phyloP scores from a whole-genome alignment of 2,888 invertebrate genomes.

The Abrostola triplasia region DNA sequence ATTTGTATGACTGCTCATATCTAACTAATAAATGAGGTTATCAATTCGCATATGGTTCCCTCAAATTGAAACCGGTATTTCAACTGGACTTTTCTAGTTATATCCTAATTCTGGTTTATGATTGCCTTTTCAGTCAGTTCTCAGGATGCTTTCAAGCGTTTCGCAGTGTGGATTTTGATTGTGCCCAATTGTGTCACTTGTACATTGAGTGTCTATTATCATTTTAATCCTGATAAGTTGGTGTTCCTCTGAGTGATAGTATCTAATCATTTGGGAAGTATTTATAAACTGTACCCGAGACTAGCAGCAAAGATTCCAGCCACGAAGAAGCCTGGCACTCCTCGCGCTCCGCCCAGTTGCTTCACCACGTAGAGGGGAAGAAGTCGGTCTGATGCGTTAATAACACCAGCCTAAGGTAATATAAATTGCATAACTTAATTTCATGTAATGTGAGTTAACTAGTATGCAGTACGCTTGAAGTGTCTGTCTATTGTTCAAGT shows the following conservation, averaged over 20 bases:
- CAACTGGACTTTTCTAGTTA: slow-evolving; percentile 79
- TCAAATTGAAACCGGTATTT: slow-evolving; percentile 78
- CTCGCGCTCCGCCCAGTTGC: slow-evolving; percentile 92
- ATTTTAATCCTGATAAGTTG: too few relatives aligned
- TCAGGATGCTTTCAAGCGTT: slow-evolving; percentile 58
- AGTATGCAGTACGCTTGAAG: too few relatives aligned
- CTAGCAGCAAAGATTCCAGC: slow-evolving; percentile 98
- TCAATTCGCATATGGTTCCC: slow-evolving; percentile 59
- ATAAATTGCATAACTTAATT: background rate
- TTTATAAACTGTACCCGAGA: slow-evolving; percentile 91
- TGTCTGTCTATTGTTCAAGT: too few relatives aligned
- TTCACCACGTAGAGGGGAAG: slow-evolving; percentile 97
- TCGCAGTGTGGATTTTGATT: slow-evolving; percentile 38
- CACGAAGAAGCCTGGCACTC: slow-evolving; percentile 97
- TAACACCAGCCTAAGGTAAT: slow-evolving; percentile 86
- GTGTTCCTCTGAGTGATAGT: too few relatives aligned
- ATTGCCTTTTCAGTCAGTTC: slow-evolving; percentile 67
- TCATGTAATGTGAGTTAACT: too few relatives aligned
- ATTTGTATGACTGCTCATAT: slow-evolving; percentile 10
- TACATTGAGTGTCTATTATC: background rate
- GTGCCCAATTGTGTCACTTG: slow-evolving; percentile 14
- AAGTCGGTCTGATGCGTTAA: slow-evolving; percentile 93
- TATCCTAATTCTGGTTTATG: slow-evolving; percentile 61
- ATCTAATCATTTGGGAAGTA: too few relatives aligned
- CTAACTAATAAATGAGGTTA: slow-evolving; percentile 54